phyloP scores from a whole-genome alignment of 2,888 invertebrate species.

The Lasiommata megera region DNA sequence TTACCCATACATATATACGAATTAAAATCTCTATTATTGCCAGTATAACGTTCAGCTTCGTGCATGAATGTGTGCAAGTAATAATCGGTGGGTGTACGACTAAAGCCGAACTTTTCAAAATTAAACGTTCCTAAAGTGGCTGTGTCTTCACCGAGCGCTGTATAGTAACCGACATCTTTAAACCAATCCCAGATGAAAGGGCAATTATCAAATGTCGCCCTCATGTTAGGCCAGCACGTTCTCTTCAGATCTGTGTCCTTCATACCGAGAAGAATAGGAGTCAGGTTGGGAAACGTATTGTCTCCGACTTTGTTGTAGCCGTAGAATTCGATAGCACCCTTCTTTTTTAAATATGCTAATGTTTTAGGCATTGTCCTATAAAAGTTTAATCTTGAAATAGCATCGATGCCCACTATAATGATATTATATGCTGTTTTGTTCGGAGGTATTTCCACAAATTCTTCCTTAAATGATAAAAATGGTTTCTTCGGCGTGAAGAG shows the following conservation, averaged over 20 bases:
- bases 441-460: slow-evolving; percentile 35
- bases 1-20: slow-evolving; percentile 86
- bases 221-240: slow-evolving; percentile 83
- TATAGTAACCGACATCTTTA: slow-evolving; percentile 86
- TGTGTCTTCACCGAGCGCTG: slow-evolving; percentile 92
- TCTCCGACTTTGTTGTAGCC: slow-evolving; percentile 97
- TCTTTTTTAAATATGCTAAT: slow-evolving; percentile 78
- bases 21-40: slow-evolving; percentile 84
- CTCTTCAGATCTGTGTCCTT: slow-evolving; percentile 83
- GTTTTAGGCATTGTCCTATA: slow-evolving; percentile 91
- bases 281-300: slow-evolving; percentile 95
- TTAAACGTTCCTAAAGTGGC: slow-evolving; percentile 90
- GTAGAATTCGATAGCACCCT: slow-evolving; percentile 87
- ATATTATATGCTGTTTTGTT: slow-evolving; percentile 82
- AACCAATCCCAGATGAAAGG: slow-evolving; percentile 92
- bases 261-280: slow-evolving; percentile 89
- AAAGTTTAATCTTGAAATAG: slow-evolving; percentile 92
- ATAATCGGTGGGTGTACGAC: slow-evolving; percentile 90
- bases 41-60: slow-evolving; percentile 85
- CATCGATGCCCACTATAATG: slow-evolving; percentile 91
- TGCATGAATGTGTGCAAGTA: slow-evolving; percentile 89
- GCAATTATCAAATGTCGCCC: slow-evolving; percentile 87
- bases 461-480: slow-evolving; percentile 38
- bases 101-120: slow-evolving; percentile 89
- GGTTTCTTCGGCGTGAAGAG: slow-evolving; percentile 80